Evolutionary conservation across 2,888 invertebrate species (phyloP).

Genomic region (Heliconius erato): DNA sequence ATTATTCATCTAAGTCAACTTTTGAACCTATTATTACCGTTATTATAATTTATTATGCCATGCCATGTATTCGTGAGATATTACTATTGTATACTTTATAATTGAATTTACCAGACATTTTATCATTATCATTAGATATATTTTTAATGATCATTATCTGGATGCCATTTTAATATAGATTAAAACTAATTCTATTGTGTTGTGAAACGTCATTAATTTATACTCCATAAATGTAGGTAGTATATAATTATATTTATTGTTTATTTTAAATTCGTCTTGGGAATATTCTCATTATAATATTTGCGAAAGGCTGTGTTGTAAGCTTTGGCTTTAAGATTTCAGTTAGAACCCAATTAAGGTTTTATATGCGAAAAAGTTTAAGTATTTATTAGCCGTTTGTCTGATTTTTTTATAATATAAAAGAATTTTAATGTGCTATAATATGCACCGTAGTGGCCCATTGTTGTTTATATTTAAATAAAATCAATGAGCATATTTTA

Average conservation of each 20-base stretch:
- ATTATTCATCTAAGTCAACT: too few relatives aligned
- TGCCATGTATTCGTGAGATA: not conserved
- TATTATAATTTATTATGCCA: not conserved
- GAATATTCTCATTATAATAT: slow-evolving; percentile 35
- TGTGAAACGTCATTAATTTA: slow-evolving; percentile 7
- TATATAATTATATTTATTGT: slow-evolving; percentile 38
- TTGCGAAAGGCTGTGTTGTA: slow-evolving; percentile 29
- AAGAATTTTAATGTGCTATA: not conserved
- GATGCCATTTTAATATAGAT: slow-evolving; percentile 29
- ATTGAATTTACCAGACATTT: not conserved
- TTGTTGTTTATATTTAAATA: not conserved
- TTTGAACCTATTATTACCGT: not conserved
- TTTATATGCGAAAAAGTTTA: slow-evolving; percentile 26
- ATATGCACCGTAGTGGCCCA: not conserved
- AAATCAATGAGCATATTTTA: not conserved
- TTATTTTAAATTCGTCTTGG: slow-evolving; percentile 35
- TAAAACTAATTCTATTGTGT: slow-evolving; percentile 26
- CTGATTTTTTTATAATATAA: not conserved
- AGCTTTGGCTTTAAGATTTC: slow-evolving; percentile 15
- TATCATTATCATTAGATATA: slow-evolving; percentile 3
- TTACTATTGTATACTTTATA: slow-evolving; percentile 1
- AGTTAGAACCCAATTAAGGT: slow-evolving; percentile 33
- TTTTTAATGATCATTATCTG: slow-evolving; percentile 12
- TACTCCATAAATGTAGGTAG: slow-evolving; percentile 3
- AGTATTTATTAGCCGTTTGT: not conserved